Percentiles rank a stretch among this genome's conserved stretches.
These are phyloP conservation scores for Parnassius mnemosyne DNA, from an alignment of 2,888 invertebrate genomes.

Conservation along the genomic window DNA sequence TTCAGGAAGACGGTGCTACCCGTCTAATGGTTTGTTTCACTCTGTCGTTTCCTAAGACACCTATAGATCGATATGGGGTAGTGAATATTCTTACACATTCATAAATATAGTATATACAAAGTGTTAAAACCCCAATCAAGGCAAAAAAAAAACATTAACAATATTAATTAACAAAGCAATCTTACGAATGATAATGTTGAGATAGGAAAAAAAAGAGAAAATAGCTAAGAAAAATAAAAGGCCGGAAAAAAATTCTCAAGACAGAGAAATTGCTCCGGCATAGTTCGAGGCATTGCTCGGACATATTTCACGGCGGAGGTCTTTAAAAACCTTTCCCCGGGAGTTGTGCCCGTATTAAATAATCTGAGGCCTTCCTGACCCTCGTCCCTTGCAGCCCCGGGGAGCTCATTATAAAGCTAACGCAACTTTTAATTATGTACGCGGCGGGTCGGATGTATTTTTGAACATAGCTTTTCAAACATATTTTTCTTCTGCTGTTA, in stretches of 20 bases:
- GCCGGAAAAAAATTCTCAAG: constrained; percentile 11
- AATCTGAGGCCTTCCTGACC: constrained; percentile 17
- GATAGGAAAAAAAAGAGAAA: constrained; percentile 6
- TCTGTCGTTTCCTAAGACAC: too few species aligned
- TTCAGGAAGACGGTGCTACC: too few species aligned
- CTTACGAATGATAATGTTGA: constrained; percentile 5
- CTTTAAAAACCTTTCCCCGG: constrained; percentile 22
- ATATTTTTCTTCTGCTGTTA: too few species aligned
- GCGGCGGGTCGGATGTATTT: constrained; percentile 1
- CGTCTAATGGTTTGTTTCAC: too few species aligned
- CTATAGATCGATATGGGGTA: too few species aligned
- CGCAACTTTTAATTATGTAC: constrained; percentile 34
- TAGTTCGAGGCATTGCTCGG: constrained; percentile 12
- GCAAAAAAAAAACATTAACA: constrained; percentile 1
- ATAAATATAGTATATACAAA: too few species aligned
- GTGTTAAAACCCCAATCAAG: too few species aligned
- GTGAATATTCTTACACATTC: too few species aligned
- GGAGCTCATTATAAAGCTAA: constrained; percentile 31
- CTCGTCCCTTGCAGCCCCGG: constrained; percentile 13
- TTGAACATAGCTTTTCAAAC: too few species aligned
- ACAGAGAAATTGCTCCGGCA: constrained; percentile 8
- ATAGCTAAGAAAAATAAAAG: constrained; percentile 6
- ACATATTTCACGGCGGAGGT: constrained; percentile 22
- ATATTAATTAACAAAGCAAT: constrained; percentile 10
- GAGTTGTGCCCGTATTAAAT: constrained; percentile 17